Base-by-base conservation (phyloP, 1,140 invertebrate species). In the Ctenoplectra terminalis region DNA sequence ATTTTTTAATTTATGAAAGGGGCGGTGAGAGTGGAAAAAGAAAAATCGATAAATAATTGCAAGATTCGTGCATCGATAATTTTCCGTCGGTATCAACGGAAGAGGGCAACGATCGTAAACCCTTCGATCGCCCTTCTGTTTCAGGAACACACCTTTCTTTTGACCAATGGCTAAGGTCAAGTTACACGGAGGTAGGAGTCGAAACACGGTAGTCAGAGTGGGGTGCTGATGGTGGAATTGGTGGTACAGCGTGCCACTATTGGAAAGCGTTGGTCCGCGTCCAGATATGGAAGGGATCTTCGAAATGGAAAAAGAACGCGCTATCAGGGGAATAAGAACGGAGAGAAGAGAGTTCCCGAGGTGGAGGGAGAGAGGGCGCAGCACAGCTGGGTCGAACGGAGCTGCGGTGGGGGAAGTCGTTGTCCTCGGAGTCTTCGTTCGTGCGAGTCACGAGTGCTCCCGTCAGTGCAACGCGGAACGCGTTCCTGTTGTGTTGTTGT, bases 371-470 rank as follows among this genome's bases (percentile, higher is more conserved):
- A 69, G 67, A 71, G 69, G 58, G 67, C 61, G 78, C 26, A 58
- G 50, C 77, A 87, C 83, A 83, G 77, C 78, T 86, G 83, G 82
- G 80, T 80, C 81, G 85, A 84, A 87, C 50, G 56, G 66, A 64
- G 31, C 11, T 6, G 29, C 23, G 74, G 84, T 84, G 50, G 82
- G 81, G 73, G 85, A 78, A 81, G 77, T 87, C 87, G 87, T 85
- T 88, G 87, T 87, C 87, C 87, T 88, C 87, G 87, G 78, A 87
- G 86, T 77, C 61, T 86, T 76, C 63, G 84, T 77, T 72, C 70
- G 77, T 80, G 69, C 76, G 81, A 81, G 58, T 67, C 75, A 60
- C 77, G 70, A 80, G 70, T 67, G 66, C 31, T 81, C 56, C 67
- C 71, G 79, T 67, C 87, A 88, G 87, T 87, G 48, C 74, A 63